Evolutionary conservation across 2,797 vertebrate genomes (phyloP), one percentile per base, ranked within the genome.

Genomic region (Sparidentex hasta): DNA sequence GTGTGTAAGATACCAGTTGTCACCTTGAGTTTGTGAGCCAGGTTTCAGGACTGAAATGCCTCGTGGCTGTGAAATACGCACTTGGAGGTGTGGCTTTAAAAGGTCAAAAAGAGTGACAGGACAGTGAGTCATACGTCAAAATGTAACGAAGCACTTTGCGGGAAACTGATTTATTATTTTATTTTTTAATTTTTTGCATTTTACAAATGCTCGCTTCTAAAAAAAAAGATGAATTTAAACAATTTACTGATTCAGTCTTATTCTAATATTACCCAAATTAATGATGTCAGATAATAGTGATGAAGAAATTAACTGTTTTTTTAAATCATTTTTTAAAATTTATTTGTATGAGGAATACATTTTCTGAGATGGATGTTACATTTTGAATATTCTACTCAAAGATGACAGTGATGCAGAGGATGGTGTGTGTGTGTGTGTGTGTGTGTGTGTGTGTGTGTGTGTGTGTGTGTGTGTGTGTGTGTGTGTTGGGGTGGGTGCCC

Each of bases 61-160:
- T 61, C 55, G 55, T 64, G 23, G 68, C 27, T 62, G 46, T 65
- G 51, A 85, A 83, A 79, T 78, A 52, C 33, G 27, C 54, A 71
- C 57, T 46, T 54, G 67, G 85, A 90, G 85, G 84, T 81, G 87
- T 84, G 84, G 80, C 85, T 71, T 89, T 33, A 12, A 77, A 75
- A 87, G 83, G 87, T 88, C 76, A 87, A 65, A 76, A 82, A 76
- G 44, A 80, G 50, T 73, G 76, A 87, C 65, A 72, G 52, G 80
- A 79, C 61, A 62, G 44, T 63, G 57, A 82, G 69, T 82, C 76
- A 74, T 61, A 66, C 4, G 0, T 54, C 6, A 47, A 71, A 77
- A 71, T 54, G 46, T 52, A 58, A 56, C 5, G 0, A 56, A 57
- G 21, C 29, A 29, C 17, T 9, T 47, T 41, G 14, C 27, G 4